These are phyloP conservation scores for Copsychus sechellarum DNA, from an alignment of 2,113 vertebrate species.

Conservation along the genomic window DNA sequence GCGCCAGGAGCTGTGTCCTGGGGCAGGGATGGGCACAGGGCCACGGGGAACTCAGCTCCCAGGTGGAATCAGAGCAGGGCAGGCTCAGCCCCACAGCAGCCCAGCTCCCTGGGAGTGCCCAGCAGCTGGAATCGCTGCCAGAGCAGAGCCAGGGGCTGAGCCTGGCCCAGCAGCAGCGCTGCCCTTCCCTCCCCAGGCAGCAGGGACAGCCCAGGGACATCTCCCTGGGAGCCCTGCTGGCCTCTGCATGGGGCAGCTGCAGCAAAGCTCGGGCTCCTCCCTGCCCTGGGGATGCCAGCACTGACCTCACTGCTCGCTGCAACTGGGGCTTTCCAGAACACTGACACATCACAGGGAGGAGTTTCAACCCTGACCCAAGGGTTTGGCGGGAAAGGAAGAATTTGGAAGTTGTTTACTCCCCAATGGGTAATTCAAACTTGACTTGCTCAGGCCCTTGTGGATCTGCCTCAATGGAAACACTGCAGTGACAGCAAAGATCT, in stretches of 20 bases:
- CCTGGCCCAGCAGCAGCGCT: too few species aligned
- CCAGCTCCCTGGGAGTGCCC: too few species aligned
- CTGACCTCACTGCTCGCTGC: background rate
- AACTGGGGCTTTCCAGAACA: background rate
- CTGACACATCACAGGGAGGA: background rate
- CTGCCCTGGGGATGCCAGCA: background rate
- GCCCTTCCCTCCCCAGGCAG: background rate
- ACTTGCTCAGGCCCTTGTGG: conserved; percentile 66
- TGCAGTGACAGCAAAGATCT: conserved; percentile 21
- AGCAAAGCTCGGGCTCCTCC: background rate
- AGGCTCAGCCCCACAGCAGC: background rate
- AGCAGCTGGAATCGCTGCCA: background rate
- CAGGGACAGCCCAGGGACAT: background rate
- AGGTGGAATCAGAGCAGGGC: background rate
- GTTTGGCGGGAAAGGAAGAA: background rate
- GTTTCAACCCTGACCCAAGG: background rate
- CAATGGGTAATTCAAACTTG: conserved; percentile 62
- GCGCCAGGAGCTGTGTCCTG: background rate
- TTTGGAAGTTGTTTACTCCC: conserved; percentile 57
- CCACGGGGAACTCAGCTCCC: background rate
- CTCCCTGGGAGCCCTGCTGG: background rate
- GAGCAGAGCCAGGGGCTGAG: too few species aligned
- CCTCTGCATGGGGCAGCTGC: background rate
- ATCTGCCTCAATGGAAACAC: conserved; percentile 37
- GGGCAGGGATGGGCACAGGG: background rate